phyloP scores from a whole-genome alignment of 2,797 vertebrate species.

The Poecilia gillii region DNA sequence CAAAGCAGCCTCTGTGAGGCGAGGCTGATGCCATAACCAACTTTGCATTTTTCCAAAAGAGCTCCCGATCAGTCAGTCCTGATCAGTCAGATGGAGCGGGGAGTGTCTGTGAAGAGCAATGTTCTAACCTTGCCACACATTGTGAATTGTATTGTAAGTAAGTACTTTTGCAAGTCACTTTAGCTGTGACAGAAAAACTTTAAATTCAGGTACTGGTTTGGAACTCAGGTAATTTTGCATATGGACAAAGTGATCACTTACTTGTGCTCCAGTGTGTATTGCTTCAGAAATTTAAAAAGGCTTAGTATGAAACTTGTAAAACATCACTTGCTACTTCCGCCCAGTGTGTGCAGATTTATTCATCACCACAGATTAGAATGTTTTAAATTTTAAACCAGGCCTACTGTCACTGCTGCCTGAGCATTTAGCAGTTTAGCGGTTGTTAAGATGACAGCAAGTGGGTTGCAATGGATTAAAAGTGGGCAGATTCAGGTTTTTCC shows the following conservation, averaged over 20 bases:
- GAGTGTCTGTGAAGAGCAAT: background rate
- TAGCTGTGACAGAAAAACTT: background rate
- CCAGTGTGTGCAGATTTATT: constrained; percentile 10
- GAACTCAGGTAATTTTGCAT: background rate
- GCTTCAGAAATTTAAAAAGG: constrained; percentile 15
- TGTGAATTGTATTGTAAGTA: background rate
- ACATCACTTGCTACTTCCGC: constrained; percentile 11
- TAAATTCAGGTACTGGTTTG: background rate
- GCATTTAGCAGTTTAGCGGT: constrained; percentile 34
- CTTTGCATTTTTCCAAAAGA: background rate
- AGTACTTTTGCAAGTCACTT: background rate
- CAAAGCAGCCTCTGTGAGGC: background rate
- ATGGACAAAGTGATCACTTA: background rate
- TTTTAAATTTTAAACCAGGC: constrained; percentile 42
- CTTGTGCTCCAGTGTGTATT: background rate
- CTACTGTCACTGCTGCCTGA: constrained; percentile 34
- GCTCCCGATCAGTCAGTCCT: background rate
- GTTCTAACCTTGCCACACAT: background rate
- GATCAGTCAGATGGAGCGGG: background rate
- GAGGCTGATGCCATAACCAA: background rate
- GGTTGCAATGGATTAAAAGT: constrained; percentile 52
- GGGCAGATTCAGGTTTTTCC: constrained; percentile 31
- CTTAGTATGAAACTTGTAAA: constrained; percentile 30
- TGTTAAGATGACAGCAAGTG: constrained; percentile 50
- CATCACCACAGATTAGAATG: constrained; percentile 30